Evolutionary conservation across 1,140 invertebrate species (phyloP), one percentile per base, ranked within the genome.

Genomic region (Pemphigus obesinymphae): DNA sequence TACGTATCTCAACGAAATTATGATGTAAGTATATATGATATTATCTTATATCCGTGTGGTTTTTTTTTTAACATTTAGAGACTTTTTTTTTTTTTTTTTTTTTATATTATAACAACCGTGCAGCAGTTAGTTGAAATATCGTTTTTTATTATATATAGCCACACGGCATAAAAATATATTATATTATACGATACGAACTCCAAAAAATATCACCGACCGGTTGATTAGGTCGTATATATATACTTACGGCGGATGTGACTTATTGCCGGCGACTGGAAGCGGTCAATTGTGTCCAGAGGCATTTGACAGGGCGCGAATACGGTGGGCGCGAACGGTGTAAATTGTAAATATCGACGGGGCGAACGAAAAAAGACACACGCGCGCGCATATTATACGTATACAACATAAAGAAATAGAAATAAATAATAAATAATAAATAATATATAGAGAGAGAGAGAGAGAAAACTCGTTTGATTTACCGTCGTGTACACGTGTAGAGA

Each of bases 241-340:
- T n/a, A n/a, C n/a, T n/a, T n/a, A 29, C 55, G 76, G 45, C 76
- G 55, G 76, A 80, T 80, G 53, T 80, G 76, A 63, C 76, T 80
- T 80, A 80, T 80, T 63, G 76, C 37, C 55, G 13, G 17, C 68
- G 15, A 72, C 23, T 72, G 43, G 68, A 72, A 72, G 43, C 40
- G 75, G 75, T 78, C 75, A 78, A 58, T 78, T 78, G 75, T 61
- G 15, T 78, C 75, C 75, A 58, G 34, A 43, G 53, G 73, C 73
- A 55, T 53, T 37, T 76, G 45, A 17, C 50, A 34, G 43, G 48
- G 37, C 31, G 31, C n/a, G n/a, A n/a, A n/a, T 37, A 34, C n/a
- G 53, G 75, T 58, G 75, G 53, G 50, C 53, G 53, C 53, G 53
- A 61, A 80, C 13, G 15, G 55, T 40, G 45, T 61, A 61, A 80